A percentile compares a stretch with the other conserved stretches of the same genome.
These are phyloP conservation scores for Zoroaster sp. DNA, from an alignment of 53 echinoderm and acorn worm genomes.

Conservation along the genomic window DNA sequence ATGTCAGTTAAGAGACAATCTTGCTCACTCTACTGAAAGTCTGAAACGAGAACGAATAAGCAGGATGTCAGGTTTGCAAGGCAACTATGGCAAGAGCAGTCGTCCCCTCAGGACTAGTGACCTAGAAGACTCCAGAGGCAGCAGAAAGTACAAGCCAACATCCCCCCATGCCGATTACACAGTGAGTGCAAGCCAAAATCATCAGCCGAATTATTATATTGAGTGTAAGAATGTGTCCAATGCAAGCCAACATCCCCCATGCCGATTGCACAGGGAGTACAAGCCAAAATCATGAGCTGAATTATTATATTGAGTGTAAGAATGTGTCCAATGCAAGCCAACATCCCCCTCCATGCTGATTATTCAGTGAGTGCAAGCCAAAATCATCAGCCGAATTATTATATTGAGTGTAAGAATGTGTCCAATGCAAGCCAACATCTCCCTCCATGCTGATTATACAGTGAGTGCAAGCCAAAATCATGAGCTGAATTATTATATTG, in stretches of 20 bases:
- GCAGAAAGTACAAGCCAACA: constrained; percentile 67
- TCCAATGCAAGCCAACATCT: constrained; percentile 72
- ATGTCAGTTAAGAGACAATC: constrained; percentile 62
- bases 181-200: constrained; percentile 19
- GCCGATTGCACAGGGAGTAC: too few species aligned
- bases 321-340: too few species aligned
- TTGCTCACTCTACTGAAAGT: constrained; percentile 69
- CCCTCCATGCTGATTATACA: constrained; percentile 65
- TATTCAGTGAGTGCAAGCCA: too few species aligned
- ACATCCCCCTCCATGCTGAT: too few species aligned
- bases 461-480: constrained; percentile 14
- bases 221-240: too few species aligned
- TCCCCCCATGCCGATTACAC: constrained; percentile 71
- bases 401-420: too few species aligned
- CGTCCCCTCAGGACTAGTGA: constrained; percentile 73
- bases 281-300: too few species aligned
- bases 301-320: too few species aligned
- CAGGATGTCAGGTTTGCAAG: background rate
- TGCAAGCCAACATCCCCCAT: too few species aligned
- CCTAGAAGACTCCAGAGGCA: constrained; percentile 38
- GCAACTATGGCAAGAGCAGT: constrained; percentile 15
- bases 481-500: background rate
- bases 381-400: too few species aligned
- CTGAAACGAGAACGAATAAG: constrained; percentile 56
- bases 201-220: background rate